Evolutionary conservation across 23 tunicate species (phyloP).

Genomic region (Ascidia mentula): DNA sequence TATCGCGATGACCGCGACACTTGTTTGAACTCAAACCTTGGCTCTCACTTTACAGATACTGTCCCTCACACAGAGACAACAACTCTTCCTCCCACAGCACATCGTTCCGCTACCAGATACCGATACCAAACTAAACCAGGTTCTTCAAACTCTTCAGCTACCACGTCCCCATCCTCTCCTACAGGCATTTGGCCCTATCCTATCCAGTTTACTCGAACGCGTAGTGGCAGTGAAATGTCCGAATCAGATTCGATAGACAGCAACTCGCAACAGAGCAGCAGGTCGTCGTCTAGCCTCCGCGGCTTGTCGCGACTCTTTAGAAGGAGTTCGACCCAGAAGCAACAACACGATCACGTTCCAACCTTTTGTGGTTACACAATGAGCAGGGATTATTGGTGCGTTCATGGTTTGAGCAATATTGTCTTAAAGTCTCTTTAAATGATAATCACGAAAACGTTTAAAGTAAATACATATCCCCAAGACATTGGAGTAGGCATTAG

Average conservation of each 20-base stretch:
- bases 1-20: no score
- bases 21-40: background rate
- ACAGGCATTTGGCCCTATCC: background rate
- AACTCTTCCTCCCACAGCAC: slow-evolving; percentile 13
- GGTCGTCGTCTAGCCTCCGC: slow-evolving; percentile 37
- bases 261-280: slow-evolving; percentile 33
- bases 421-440: no score
- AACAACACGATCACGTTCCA: slow-evolving; percentile 34
- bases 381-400: slow-evolving; percentile 79
- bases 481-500: no score
- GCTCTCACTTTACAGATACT: no score
- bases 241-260: slow-evolving; percentile 54
- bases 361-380: slow-evolving; percentile 79
- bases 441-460: no score
- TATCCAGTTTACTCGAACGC: background rate
- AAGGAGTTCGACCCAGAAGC: slow-evolving; percentile 22
- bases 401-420: background rate
- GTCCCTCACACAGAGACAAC: slow-evolving; percentile 13
- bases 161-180: slow-evolving; percentile 60
- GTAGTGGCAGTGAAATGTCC: slow-evolving; percentile 17
- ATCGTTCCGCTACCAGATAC: background rate
- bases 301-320: slow-evolving; percentile 59
- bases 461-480: no score
- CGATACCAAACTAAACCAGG: slow-evolving; percentile 25
- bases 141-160: slow-evolving; percentile 45